Conservation (phyloP, 2,797 vertebrate species). For the Gallinago nigripennis region DNA sequence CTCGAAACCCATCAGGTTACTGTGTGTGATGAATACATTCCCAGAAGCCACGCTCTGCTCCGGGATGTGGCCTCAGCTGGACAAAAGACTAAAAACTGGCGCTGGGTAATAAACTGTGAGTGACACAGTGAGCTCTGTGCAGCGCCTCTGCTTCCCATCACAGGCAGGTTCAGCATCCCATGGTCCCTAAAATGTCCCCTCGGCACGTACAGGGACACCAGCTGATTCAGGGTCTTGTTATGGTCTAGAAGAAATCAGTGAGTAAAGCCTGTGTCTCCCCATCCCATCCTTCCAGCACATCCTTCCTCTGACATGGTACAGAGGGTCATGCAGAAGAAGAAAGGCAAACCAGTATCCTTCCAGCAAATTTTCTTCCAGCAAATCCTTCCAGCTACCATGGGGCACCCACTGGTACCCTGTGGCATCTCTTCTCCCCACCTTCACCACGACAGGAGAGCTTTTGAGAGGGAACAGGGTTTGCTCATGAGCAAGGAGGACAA, state of each 20-base stretch:
- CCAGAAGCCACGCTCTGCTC: not conserved
- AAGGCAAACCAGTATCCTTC: not conserved
- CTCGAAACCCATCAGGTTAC: not conserved
- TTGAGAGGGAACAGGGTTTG: not conserved
- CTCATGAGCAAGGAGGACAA: not conserved
- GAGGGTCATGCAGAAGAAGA: not conserved
- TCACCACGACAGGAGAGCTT: accelerated
- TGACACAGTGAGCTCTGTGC: accelerated
- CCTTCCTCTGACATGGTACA: not conserved
- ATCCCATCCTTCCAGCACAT: not conserved
- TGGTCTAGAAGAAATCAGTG: not conserved
- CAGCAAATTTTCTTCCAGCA: not conserved
- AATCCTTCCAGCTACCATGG: not conserved
- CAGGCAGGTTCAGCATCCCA: not conserved
- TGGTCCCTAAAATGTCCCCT: not conserved
- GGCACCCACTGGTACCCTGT: not conserved
- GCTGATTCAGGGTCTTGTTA: not conserved
- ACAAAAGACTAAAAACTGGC: not conserved
- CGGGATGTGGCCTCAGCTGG: not conserved
- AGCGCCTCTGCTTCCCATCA: not conserved
- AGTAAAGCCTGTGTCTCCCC: not conserved
- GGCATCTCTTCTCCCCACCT: not conserved
- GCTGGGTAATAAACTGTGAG: not conserved
- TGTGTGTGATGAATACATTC: not conserved
- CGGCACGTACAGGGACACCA: not conserved